These are phyloP conservation scores for Dendroctonus valens DNA, from an alignment of 1,140 invertebrate species.

Conservation along the genomic window DNA sequence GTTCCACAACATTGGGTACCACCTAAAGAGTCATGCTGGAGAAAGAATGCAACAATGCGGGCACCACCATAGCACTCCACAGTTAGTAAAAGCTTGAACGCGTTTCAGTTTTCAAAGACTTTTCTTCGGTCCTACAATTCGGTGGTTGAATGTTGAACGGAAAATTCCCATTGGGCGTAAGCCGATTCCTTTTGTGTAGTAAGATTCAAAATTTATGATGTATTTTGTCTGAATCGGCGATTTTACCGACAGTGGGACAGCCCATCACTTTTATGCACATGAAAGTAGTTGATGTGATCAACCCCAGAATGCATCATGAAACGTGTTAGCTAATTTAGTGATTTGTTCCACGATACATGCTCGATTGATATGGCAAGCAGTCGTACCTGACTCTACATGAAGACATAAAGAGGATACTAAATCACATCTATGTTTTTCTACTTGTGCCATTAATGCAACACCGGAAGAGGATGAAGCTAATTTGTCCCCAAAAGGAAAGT, in stretches of 20 bases:
- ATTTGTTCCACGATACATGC: background rate
- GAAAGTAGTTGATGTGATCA: too few species aligned
- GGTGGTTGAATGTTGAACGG: too few species aligned
- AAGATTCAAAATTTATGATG: too few species aligned
- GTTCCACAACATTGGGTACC: conserved; percentile 38
- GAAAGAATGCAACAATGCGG: conserved; percentile 46
- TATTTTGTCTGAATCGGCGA: too few species aligned
- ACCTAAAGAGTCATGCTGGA: conserved; percentile 39
- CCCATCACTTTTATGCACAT: too few species aligned
- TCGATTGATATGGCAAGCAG: background rate
- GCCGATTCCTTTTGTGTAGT: too few species aligned
- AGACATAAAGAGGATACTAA: background rate
- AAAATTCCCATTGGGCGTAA: too few species aligned
- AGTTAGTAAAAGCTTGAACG: conserved; percentile 34
- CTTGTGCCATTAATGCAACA: conserved; percentile 14
- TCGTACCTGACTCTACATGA: background rate
- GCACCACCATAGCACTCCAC: conserved; percentile 50
- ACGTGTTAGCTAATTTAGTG: background rate
- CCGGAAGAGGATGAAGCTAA: conserved; percentile 8
- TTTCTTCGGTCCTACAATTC: background rate
- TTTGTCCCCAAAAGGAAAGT: conserved; percentile 11
- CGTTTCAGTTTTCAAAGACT: background rate
- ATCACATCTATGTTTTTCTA: conserved; percentile 1
- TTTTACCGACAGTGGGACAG: too few species aligned
- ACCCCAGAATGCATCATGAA: too few species aligned